Evolutionary conservation across 2,888 invertebrate genomes (phyloP), one percentile per base, ranked within the genome.

Genomic region (Ophion obscuratus): DNA sequence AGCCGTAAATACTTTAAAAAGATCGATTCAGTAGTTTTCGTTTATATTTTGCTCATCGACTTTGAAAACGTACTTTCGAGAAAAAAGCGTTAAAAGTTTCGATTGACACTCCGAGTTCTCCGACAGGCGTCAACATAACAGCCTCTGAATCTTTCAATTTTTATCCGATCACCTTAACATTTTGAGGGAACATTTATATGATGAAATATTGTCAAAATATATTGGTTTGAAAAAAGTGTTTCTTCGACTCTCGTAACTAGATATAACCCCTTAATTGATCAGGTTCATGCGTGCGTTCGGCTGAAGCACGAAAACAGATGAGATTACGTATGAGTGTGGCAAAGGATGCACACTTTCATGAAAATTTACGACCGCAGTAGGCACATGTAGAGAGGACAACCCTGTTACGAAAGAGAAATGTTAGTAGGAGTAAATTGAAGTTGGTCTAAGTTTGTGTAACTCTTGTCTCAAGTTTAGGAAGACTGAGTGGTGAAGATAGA

Each of bases 381-480:
- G 67, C 31, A 61, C 31, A 83, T 68, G 83, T 62, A 57, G 81
- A 80, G 78, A 82, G 81, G 81, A 84, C 78, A 87, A 85, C 87
- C 87, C 89, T 88, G 90, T 92, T 91, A 91, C 90, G 89, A 89
- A 89, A 90, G 91, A 92, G 92, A 91, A 92, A 92, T 88, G 92
- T 92, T 92, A 90, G 91, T 88, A 87, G 89, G 89, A 91, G 91
- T 91, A 92, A 92, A 92, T 92, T 92, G 92, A 92, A 92, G 92
- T 89, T 89, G 90, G 89, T 91, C 90, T 87, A 91, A 92, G 91
- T 92, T 92, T 91, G 91, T 90, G 90, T 91, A 92, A 92, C 92
- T 92, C 90, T 90, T 90, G 88, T 90, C 90, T 89, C 84, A 88
- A 92, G 91, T 92, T 92, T 90, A 90, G 89, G 40, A 40, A 89